These are phyloP conservation scores for Pseudeuparius sepicola DNA, from an alignment of 2,888 invertebrate species.

Conservation along the genomic window DNA sequence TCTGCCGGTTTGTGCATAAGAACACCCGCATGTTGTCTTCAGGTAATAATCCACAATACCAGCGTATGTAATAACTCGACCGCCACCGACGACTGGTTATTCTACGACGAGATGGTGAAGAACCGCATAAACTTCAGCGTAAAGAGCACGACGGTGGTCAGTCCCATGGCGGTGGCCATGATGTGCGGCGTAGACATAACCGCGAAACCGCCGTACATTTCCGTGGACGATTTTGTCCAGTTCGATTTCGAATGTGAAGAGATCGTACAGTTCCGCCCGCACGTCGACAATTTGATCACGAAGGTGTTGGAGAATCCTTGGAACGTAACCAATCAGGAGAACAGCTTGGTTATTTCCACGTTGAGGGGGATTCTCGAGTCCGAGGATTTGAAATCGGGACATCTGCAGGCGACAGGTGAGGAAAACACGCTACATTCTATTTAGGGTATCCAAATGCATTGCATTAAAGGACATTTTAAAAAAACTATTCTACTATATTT, in stretches of 20 bases:
- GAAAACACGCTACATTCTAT: too few species aligned
- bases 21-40: too few species aligned
- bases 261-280: conserved; percentile 25
- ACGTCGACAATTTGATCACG: conserved; percentile 26
- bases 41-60: conserved; percentile 51
- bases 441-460: too few species aligned
- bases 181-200: conserved; percentile 29
- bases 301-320: conserved; percentile 50
- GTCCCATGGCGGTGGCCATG: conserved; percentile 59
- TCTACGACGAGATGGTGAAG: conserved; percentile 78
- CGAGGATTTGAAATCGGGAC: too few species aligned
- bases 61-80: conserved; percentile 43
- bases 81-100: conserved; percentile 63
- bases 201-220: conserved; percentile 24
- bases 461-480: too few species aligned
- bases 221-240: conserved; percentile 32
- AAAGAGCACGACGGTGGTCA: conserved; percentile 70
- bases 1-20: too few species aligned
- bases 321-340: too few species aligned
- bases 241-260: conserved; percentile 26
- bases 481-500: too few species aligned
- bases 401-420: too few species aligned
- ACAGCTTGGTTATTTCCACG: too few species aligned
- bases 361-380: too few species aligned
- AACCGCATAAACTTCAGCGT: conserved; percentile 59